phyloP scores from a whole-genome alignment of 2,888 invertebrate species.

The Homarus gammarus region DNA sequence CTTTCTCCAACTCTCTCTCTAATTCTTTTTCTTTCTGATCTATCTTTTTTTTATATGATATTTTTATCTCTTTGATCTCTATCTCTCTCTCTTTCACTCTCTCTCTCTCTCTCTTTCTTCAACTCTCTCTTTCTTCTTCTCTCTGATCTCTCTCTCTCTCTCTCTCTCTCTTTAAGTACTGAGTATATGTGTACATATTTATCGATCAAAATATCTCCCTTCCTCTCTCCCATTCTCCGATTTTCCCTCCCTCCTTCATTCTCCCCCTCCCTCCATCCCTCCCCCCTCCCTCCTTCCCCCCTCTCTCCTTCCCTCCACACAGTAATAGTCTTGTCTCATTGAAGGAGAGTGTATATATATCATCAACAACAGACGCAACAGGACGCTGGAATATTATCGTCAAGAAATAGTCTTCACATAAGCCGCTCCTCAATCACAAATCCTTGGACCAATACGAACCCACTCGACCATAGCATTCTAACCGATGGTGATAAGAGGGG shows the following conservation, averaged over 20 bases:
- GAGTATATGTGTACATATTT: too few species aligned
- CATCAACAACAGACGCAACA: too few species aligned
- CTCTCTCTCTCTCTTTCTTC: neutral
- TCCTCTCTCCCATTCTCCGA: constrained; percentile 30
- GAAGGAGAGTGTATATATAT: too few species aligned
- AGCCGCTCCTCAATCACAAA: too few species aligned
- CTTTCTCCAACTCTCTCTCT: neutral
- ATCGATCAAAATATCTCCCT: neutral
- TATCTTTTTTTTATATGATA: too few species aligned
- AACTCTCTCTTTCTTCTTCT: neutral
- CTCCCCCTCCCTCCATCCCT: constrained; percentile 50
- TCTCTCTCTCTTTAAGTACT: neutral
- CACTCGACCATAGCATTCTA: too few species aligned
- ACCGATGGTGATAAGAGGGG: too few species aligned
- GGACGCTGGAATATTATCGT: too few species aligned
- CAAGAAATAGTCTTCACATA: too few species aligned
- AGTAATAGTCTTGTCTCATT: too few species aligned
- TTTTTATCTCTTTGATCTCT: neutral
- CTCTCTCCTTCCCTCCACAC: too few species aligned
- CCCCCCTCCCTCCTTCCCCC: constrained; percentile 34
- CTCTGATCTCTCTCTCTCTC: neutral
- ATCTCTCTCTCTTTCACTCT: neutral
- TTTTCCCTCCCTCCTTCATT: constrained; percentile 45
- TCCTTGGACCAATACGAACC: too few species aligned
- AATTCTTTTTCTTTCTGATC: neutral